Evolutionary conservation across 2,797 vertebrate genomes (phyloP).

Genomic region (Leptodactylus fallax): DNA sequence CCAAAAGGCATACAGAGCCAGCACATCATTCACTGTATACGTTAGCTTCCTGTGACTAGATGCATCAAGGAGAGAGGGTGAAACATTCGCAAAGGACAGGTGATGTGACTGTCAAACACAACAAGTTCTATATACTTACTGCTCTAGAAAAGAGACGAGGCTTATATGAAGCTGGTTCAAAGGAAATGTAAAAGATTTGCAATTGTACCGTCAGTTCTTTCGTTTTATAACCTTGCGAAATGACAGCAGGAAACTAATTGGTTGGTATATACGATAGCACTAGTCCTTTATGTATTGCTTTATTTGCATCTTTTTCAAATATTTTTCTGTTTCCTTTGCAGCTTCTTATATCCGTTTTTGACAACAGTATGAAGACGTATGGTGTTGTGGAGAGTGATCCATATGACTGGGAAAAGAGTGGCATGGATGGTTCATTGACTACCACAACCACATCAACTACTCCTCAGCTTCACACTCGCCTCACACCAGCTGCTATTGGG

Average conservation of each 20-base stretch:
- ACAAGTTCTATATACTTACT: background rate
- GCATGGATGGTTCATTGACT: constrained; percentile 87
- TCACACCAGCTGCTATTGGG: constrained; percentile 95
- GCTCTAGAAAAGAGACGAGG: background rate
- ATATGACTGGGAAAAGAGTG: constrained; percentile 96
- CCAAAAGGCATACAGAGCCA: background rate
- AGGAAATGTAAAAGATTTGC: background rate
- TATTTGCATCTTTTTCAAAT: background rate
- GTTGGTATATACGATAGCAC: background rate
- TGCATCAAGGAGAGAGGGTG: background rate
- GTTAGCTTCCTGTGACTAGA: background rate
- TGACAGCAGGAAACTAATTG: background rate
- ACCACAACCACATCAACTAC: constrained; percentile 88
- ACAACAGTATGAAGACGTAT: constrained; percentile 95
- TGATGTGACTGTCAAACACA: background rate
- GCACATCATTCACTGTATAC: background rate
- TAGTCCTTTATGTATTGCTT: background rate
- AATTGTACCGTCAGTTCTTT: too few species aligned
- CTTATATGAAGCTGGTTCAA: background rate
- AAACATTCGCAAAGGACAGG: background rate
- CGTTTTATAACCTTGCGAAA: background rate
- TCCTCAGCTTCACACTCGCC: constrained; percentile 92
- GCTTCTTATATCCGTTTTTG: constrained; percentile 96
- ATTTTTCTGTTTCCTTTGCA: constrained; percentile 68
- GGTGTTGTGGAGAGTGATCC: constrained; percentile 94